Conservation (phyloP, 2,113 vertebrate species). For the Marmota flaviventris region DNA sequence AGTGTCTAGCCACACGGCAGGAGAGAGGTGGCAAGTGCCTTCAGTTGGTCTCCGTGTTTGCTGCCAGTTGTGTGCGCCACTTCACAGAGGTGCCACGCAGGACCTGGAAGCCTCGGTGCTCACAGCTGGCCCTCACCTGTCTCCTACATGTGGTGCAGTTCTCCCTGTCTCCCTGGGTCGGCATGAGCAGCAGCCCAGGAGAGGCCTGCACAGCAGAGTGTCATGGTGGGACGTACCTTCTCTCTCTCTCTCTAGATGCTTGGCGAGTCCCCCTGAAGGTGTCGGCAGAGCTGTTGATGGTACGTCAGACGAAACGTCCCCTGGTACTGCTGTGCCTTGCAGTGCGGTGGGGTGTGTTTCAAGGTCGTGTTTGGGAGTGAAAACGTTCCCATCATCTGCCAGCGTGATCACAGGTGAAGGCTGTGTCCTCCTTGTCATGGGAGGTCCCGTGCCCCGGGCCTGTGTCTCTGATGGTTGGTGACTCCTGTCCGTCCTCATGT, state of each 20-base stretch:
- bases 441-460: too few species aligned
- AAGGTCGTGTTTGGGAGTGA: neutral
- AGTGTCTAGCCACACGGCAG: rapidly evolving
- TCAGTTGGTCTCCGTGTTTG: too few species aligned
- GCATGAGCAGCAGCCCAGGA: neutral
- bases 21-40: rapidly evolving
- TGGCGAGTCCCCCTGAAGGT: conserved; percentile 96
- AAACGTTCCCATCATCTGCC: neutral
- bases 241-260: conserved; percentile 87
- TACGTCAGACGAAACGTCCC: conserved; percentile 83
- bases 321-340: neutral
- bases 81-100: too few species aligned
- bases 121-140: neutral
- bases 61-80: neutral
- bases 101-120: neutral
- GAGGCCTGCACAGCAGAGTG: neutral
- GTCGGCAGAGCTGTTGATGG: conserved; percentile 93
- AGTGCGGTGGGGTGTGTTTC: neutral
- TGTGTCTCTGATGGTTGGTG: neutral
- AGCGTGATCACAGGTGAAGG: neutral
- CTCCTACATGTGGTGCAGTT: rapidly evolving
- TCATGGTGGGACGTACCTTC: neutral
- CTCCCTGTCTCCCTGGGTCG: rapidly evolving
- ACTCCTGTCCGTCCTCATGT: rapidly evolving
- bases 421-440: too few species aligned